Evolutionary conservation across 2,113 vertebrate genomes (phyloP).

Genomic region (Tenebrosternarchus preto): DNA sequence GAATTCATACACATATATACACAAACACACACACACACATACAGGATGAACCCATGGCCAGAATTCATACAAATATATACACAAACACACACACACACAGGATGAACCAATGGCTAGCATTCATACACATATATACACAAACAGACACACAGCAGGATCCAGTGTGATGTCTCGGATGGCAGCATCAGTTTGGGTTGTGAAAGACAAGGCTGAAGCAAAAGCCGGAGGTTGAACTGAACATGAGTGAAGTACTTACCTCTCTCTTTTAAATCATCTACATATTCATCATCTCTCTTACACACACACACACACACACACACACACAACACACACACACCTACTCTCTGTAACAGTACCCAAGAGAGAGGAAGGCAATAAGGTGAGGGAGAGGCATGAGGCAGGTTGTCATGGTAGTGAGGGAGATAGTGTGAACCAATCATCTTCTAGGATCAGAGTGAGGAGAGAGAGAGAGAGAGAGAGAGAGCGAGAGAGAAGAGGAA

Average conservation of each 20-base stretch:
- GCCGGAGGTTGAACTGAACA: slow-evolving; percentile 60
- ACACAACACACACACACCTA: slow-evolving; percentile 3
- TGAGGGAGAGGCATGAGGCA: slow-evolving; percentile 14
- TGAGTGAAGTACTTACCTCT: slow-evolving; percentile 13
- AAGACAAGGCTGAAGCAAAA: slow-evolving; percentile 65
- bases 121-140: background rate
- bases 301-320: slow-evolving; percentile 28
- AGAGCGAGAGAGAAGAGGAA: slow-evolving; percentile 17
- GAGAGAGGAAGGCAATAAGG: slow-evolving; percentile 9
- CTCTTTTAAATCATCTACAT: background rate
- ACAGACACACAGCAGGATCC: slow-evolving; percentile 35
- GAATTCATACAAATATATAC: no score
- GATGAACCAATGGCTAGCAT: slow-evolving; percentile 21
- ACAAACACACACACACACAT: slow-evolving; percentile 9
- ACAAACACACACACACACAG: slow-evolving; percentile 20
- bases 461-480: background rate
- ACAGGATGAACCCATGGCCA: no score
- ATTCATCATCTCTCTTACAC: background rate
- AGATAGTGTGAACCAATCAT: slow-evolving; percentile 34
- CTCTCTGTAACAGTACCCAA: slow-evolving; percentile 4
- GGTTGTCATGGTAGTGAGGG: slow-evolving; percentile 47
- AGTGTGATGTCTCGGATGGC: slow-evolving; percentile 61
- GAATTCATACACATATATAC: no score
- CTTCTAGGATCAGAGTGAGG: slow-evolving; percentile 2
- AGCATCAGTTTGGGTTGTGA: slow-evolving; percentile 71